Base-by-base conservation (phyloP, 2,888 invertebrate species). In the Oxytorus armatus region DNA sequence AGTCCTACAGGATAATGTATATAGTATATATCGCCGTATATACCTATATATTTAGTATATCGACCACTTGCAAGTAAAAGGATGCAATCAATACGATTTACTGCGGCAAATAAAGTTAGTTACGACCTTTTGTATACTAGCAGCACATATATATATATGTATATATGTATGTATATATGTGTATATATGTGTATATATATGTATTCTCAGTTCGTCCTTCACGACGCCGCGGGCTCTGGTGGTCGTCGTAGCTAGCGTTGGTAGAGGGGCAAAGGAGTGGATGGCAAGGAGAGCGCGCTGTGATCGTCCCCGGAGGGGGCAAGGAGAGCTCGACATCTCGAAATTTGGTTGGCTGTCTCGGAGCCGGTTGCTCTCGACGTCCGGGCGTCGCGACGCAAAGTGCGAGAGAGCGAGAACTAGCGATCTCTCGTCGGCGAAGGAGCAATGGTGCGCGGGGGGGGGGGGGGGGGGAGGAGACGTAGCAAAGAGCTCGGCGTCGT, bases 281-380 rank as follows among this genome's bases (percentile, higher is more conserved):
- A 83, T 84, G 84, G 69, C 77, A 83, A 79, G 79, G 77, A 75
- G 68, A 77, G 77, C 57, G 77, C 57, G 72, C 70, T 47, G 77
- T 53, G 76, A 68, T 77, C 69, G 57, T n/a, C 61, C 36, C 39
- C 55, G 55, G 39, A 5, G 79, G 82, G 83, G 84, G 80, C 76
- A 83, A 85, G 83, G 82, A 85, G 81, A 83, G 83, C 85, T 36
- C 85, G 86, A 85, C 86, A 86, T 88, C 89, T 90, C 88, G 82
- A 91, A 91, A 91, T 91, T 91, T 91, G 91, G 91, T 91, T 91
- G 91, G 91, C 85, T 88, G 88, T 88, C 88, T 89, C 85, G 86
- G 44, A 85, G 83, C 85, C 83, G 82, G 65, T 78, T 72, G 77
- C 65, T 75, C 82, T 73, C 75, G 76, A 78, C 76, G 79, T 78